Conservation (phyloP, 1,140 invertebrate genomes). For the silkworm (Bombyx mori) region ASM3026992v2 NC_085121.1:12876501-12877000, state of each 20-base stretch:
- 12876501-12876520: not conserved
- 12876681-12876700: conserved; percentile 37
- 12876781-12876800: too few relatives aligned
- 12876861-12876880: too few relatives aligned
- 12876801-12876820: too few relatives aligned
- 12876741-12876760: not conserved
- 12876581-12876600: conserved; percentile 66
- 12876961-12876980: too few relatives aligned
- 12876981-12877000: too few relatives aligned
- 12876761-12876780: not conserved
- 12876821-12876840: too few relatives aligned
- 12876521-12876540: not conserved
- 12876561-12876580: too few relatives aligned
- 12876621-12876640: conserved; percentile 73
- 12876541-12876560: not conserved
- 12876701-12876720: not conserved
- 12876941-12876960: too few relatives aligned
- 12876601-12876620: conserved; percentile 77
- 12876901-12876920: too few relatives aligned
- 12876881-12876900: too few relatives aligned
- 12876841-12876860: too few relatives aligned
- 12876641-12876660: conserved; percentile 56
- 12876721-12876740: not conserved
- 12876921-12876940: too few relatives aligned
- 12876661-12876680: conserved; percentile 53